Conservation (phyloP, 30 jellyfish, hydroid and myxozoan genomes). For the Chrysaora quinquecirrha region DNA sequence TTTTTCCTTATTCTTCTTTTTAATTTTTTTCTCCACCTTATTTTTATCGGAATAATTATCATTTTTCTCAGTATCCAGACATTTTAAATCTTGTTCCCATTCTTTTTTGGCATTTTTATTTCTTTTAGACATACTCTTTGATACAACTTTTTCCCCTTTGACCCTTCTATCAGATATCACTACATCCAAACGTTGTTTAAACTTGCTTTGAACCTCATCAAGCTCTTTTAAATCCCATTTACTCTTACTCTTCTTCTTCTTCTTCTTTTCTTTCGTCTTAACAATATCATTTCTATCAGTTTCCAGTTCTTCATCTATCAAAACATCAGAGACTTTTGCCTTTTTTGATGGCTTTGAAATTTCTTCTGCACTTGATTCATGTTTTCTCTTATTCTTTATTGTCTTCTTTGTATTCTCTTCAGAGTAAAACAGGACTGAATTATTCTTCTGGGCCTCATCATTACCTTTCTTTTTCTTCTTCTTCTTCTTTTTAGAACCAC, state of each 20-base stretch:
- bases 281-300: not conserved
- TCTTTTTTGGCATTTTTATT: no score
- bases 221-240: not conserved
- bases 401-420: not conserved
- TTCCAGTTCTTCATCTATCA: not conserved
- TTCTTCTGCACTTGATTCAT: not conserved
- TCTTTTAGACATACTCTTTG: no score
- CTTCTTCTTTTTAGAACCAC: not conserved
- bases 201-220: not conserved
- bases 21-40: not conserved
- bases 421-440: no score
- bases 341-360: not conserved
- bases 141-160: no score
- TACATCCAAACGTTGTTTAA: no score
- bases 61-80: no score
- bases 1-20: constrained; percentile 1
- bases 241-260: not conserved
- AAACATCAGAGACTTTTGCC: not conserved
- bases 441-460: not conserved
- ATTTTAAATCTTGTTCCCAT: no score
- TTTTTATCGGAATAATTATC: no score
- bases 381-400: constrained; percentile 1
- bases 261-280: not conserved
- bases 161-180: no score
- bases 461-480: constrained; percentile 4